Conservation (phyloP, 2,113 vertebrate genomes). For the Fregata magnificens region DNA sequence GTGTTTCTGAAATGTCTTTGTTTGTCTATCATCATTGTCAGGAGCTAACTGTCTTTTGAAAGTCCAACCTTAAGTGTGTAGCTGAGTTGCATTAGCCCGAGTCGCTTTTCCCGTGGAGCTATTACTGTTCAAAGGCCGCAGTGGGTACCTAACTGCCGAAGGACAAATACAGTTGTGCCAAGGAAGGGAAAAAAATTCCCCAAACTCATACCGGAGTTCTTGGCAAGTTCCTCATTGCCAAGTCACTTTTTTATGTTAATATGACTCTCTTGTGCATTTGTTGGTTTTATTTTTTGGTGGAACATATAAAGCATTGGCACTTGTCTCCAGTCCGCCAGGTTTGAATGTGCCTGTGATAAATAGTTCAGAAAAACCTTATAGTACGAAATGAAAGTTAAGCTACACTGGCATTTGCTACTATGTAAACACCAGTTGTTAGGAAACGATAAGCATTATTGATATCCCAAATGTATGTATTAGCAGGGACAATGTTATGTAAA, state of each 20-base stretch:
- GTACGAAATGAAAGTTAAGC: constrained; percentile 58
- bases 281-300: not conserved
- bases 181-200: not conserved
- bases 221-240: not conserved
- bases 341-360: constrained; percentile 49
- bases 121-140: not conserved
- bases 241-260: not conserved
- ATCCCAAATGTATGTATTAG: constrained; percentile 71
- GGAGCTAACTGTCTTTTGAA: not conserved
- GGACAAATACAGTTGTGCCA: not conserved
- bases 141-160: not conserved
- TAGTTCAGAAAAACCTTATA: constrained; percentile 31
- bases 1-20: not conserved
- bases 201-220: not conserved
- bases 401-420: constrained; percentile 71
- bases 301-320: not conserved
- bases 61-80: not conserved
- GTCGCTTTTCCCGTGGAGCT: not conserved
- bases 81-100: not conserved
- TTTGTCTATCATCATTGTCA: not conserved
- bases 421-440: constrained; percentile 77
- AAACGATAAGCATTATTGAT: constrained; percentile 72
- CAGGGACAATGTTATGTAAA: constrained; percentile 66
- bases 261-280: not conserved
- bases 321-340: not conserved